phyloP scores from a whole-genome alignment of 2,888 invertebrate genomes.

The Caprella mutica region DNA sequence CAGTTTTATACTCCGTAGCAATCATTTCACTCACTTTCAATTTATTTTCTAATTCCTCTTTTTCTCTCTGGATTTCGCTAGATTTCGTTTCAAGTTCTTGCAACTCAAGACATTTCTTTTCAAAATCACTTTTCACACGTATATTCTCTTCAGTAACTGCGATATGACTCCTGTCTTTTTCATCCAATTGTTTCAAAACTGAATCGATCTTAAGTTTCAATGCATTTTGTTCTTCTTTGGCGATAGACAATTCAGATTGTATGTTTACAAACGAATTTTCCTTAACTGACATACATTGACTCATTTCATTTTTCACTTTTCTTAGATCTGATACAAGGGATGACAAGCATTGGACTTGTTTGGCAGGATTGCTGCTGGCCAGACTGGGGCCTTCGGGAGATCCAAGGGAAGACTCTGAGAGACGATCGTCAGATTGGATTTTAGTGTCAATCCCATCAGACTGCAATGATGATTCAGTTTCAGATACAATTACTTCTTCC shows the following conservation, averaged over 20 bases:
- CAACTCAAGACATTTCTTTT: constrained; percentile 15
- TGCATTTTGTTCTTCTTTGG: constrained; percentile 22
- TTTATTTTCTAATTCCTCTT: constrained; percentile 19
- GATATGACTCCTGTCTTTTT: constrained; percentile 30
- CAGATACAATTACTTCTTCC: no score
- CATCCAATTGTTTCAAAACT: constrained; percentile 20
- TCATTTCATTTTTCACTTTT: constrained; percentile 32
- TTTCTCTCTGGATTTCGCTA: constrained; percentile 10
- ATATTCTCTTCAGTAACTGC: constrained; percentile 18
- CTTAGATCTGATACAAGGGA: constrained; percentile 24
- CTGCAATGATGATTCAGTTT: no score
- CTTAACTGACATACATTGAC: constrained; percentile 28
- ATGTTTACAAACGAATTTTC: constrained; percentile 25
- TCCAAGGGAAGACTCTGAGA: no score
- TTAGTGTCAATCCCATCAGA: no score
- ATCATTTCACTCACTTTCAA: constrained; percentile 22
- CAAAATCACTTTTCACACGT: constrained; percentile 21
- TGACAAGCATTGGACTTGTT: constrained; percentile 25
- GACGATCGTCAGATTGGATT: no score
- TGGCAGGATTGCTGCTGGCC: no score
- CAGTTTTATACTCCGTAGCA: constrained; percentile 26
- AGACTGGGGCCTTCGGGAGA: no score
- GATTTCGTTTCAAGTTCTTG: constrained; percentile 18
- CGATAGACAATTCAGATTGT: constrained; percentile 22
- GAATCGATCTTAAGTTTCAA: constrained; percentile 19